These are phyloP conservation scores for Pyrocephalus nanus DNA, from an alignment of 2,797 vertebrate species.

Conservation along the genomic window DNA sequence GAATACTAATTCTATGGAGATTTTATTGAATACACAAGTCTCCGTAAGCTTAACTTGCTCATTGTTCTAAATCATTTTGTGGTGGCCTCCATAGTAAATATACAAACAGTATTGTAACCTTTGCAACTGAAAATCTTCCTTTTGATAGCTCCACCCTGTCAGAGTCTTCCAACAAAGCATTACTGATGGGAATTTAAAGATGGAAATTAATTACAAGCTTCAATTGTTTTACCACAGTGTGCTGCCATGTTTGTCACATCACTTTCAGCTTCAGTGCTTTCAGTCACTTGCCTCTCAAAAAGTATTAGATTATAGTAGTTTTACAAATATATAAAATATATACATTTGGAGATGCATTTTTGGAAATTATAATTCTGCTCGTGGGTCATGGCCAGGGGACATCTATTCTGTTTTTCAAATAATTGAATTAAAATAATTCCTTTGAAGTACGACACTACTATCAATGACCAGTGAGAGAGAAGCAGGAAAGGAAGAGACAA, in stretches of 20 bases:
- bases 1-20: neutral
- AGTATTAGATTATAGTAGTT: constrained; percentile 73
- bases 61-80: constrained; percentile 45
- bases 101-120: constrained; percentile 56
- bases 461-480: neutral
- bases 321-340: constrained; percentile 66
- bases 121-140: constrained; percentile 61
- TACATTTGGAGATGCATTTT: neutral
- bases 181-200: constrained; percentile 80
- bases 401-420: constrained; percentile 66
- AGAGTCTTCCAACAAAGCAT: constrained; percentile 73
- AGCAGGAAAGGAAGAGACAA: neutral
- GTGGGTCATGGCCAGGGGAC: constrained; percentile 47
- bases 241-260: constrained; percentile 76
- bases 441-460: neutral
- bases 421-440: constrained; percentile 20
- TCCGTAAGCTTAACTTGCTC: neutral
- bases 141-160: constrained; percentile 63
- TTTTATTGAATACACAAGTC: neutral
- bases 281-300: constrained; percentile 78
- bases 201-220: constrained; percentile 85
- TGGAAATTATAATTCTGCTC: constrained; percentile 63
- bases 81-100: constrained; percentile 31
- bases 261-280: constrained; percentile 73
- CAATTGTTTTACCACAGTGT: constrained; percentile 75